Evolutionary conservation across 2,888 invertebrate species (phyloP).

Genomic region (Hedya salicella): DNA sequence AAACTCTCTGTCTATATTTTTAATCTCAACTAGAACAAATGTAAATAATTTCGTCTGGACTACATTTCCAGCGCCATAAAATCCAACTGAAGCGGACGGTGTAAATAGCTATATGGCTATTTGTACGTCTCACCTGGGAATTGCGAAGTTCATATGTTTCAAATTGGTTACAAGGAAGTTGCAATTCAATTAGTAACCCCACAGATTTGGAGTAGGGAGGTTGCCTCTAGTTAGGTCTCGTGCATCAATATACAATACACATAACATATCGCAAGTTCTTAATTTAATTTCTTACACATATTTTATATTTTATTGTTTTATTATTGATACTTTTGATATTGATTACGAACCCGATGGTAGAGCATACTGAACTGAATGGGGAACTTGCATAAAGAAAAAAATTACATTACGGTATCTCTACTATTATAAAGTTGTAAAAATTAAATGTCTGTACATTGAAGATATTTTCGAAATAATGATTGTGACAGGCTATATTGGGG

Average conservation of each 20-base stretch:
- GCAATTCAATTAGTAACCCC: constrained; percentile 17
- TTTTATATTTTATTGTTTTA: no score
- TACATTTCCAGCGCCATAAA: constrained; percentile 43
- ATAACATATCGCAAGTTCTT: no score
- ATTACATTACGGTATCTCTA: no score
- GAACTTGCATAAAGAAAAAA: no score
- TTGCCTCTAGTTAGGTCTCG: not conserved
- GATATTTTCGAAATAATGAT: no score
- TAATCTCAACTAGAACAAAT: constrained; percentile 50
- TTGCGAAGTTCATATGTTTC: not conserved
- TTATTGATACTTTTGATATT: no score
- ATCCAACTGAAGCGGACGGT: constrained; percentile 29
- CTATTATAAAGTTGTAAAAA: no score
- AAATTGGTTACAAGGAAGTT: constrained; percentile 9
- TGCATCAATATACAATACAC: not conserved
- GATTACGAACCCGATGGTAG: no score
- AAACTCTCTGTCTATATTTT: constrained; percentile 55
- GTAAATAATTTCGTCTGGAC: constrained; percentile 54
- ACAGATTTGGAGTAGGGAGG: not conserved
- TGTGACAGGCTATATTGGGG: no score
- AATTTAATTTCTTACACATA: no score
- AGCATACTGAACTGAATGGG: no score
- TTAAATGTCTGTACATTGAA: no score
- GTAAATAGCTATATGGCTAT: constrained; percentile 11
- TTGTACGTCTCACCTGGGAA: constrained; percentile 16